phyloP scores from a whole-genome alignment of 2,888 invertebrate genomes.

The Agonopterix alstromeriana region DNA sequence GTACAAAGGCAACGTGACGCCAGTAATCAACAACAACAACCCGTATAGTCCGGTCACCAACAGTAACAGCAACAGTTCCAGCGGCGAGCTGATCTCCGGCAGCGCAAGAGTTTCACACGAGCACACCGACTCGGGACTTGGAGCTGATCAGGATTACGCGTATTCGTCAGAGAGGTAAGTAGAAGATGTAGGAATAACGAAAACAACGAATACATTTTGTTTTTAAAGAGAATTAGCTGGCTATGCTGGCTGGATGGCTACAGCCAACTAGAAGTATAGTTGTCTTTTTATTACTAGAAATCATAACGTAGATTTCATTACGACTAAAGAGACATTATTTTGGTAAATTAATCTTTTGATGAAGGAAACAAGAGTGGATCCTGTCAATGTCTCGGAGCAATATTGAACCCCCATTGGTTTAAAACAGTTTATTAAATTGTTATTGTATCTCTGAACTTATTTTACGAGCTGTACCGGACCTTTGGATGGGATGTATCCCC shows the following conservation, averaged over 20 bases:
- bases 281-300: too few species aligned
- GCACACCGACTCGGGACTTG: slow-evolving; percentile 86
- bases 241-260: not conserved
- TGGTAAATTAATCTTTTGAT: too few species aligned
- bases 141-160: slow-evolving; percentile 85
- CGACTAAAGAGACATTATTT: too few species aligned
- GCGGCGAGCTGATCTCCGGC: slow-evolving; percentile 67
- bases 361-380: too few species aligned
- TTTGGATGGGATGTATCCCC: too few species aligned
- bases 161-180: slow-evolving; percentile 81
- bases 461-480: too few species aligned
- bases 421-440: too few species aligned
- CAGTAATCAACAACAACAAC: slow-evolving; percentile 61
- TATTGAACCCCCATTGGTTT: too few species aligned
- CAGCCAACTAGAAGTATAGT: not conserved
- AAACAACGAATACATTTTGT: not conserved
- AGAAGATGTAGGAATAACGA: not conserved
- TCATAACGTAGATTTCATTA: too few species aligned
- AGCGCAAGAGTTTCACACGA: slow-evolving; percentile 81
- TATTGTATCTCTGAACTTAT: too few species aligned
- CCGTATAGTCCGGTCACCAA: slow-evolving; percentile 70
- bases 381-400: too few species aligned
- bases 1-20: slow-evolving; percentile 57
- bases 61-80: slow-evolving; percentile 72
- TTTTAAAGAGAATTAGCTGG: not conserved